These are phyloP conservation scores for Eira barbara DNA, from an alignment of 2,113 vertebrate genomes.

Conservation along the genomic window DNA sequence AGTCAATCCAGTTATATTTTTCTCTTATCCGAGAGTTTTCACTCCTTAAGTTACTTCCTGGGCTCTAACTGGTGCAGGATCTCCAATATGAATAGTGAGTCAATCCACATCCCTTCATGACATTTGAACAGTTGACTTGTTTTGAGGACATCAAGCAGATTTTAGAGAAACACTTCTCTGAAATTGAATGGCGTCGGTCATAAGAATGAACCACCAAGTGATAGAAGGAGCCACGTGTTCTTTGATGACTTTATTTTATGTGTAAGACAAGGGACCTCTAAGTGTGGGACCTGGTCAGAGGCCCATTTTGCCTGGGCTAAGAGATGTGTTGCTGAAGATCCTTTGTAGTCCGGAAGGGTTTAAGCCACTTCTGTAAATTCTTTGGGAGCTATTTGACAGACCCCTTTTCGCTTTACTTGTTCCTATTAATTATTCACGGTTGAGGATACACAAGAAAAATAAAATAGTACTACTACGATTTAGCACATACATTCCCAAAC, in stretches of 20 bases:
- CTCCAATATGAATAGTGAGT: neutral
- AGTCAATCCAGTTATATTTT: conserved; percentile 14
- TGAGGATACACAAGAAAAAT: neutral
- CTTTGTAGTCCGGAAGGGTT: neutral
- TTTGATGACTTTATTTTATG: neutral
- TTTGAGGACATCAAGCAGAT: neutral
- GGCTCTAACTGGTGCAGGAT: neutral
- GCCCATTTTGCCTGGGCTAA: neutral
- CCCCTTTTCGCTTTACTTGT: neutral
- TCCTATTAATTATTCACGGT: neutral
- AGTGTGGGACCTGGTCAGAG: neutral
- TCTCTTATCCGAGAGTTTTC: neutral
- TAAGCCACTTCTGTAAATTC: neutral
- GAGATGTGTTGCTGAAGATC: neutral
- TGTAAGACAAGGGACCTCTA: neutral
- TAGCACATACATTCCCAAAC: neutral
- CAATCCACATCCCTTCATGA: neutral
- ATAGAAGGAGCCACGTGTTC: neutral
- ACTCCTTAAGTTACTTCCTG: neutral
- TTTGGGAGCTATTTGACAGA: neutral
- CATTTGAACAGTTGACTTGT: neutral
- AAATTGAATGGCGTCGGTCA: neutral
- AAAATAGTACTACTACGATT: neutral
- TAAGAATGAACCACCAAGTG: neutral
- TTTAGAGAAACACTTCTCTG: neutral